Percentiles rank a stretch among this genome's conserved stretches.
These are phyloP conservation scores for Antheraea mylitta DNA, from an alignment of 1,140 invertebrate species.

Conservation along the genomic window DNA sequence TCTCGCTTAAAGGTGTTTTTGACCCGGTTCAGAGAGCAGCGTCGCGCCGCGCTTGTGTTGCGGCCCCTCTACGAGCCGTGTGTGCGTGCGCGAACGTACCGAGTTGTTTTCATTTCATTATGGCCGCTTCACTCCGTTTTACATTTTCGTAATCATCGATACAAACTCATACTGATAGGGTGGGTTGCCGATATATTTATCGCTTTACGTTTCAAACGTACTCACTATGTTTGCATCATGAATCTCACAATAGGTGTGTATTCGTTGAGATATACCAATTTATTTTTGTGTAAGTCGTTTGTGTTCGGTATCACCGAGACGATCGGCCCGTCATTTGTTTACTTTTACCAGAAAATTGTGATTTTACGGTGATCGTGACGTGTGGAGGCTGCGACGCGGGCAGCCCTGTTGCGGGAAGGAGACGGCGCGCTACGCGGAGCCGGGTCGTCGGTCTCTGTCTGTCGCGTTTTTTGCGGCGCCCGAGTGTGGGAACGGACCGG, in stretches of 20 bases:
- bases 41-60: constrained; percentile 40
- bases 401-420: constrained; percentile 58
- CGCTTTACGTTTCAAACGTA: constrained; percentile 1
- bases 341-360: constrained; percentile 64
- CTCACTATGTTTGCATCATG: background rate
- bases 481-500: constrained; percentile 76
- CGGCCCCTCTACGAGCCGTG: constrained; percentile 18
- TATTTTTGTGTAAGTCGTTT: constrained; percentile 6
- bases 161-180: constrained; percentile 53
- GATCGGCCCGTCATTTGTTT: constrained; percentile 35
- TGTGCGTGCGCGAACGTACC: constrained; percentile 47
- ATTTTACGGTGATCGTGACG: constrained; percentile 56
- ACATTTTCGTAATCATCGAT: constrained; percentile 73
- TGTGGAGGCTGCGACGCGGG: constrained; percentile 33
- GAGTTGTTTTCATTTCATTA: constrained; percentile 74
- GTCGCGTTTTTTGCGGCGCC: constrained; percentile 74
- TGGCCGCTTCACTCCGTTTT: constrained; percentile 71
- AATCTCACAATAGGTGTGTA: background rate
- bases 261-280: constrained; percentile 10
- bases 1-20: constrained; percentile 73
- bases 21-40: constrained; percentile 59
- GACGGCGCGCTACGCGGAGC: constrained; percentile 46
- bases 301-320: constrained; percentile 35
- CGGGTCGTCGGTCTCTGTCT: constrained; percentile 44
- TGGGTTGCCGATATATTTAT: constrained; percentile 42